Base-by-base conservation (phyloP, 2,797 vertebrate species). In the Poeciliopsis infans region DNA sequence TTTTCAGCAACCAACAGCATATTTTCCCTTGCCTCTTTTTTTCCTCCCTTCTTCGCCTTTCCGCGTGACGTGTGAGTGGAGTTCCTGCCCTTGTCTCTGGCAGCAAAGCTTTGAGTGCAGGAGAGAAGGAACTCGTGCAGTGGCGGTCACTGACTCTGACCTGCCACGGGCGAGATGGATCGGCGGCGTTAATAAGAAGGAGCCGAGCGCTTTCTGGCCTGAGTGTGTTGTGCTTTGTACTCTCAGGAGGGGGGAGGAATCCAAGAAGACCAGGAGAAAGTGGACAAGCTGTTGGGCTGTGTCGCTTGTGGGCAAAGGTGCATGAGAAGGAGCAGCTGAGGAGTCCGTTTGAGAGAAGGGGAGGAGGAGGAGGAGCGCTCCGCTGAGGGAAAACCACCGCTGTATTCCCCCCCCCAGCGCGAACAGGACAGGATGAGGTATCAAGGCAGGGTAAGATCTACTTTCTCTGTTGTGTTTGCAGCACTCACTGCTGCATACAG, bases 401-500 rank as follows among this genome's bases (percentile, higher is more conserved):
- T 75, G 68, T 45, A 43, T 55, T 76, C 83, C 83, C 77, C 77
- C 77, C 79, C 79, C 57, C 10, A 90, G 59, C 83, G 83, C 85
- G 80, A 87, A 86, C 76, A 83, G 82, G 82, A 87, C 89, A 94
- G 89, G 88, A 95, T 95, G 95, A 95, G 94, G 88, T 95, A 95
- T 90, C 94, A 93, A 85, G 92, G 86, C 87, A 93, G 92, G 94
- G 95, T 95, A 95, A 95, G 95, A 80, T 82, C 85, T 64, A 23
- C 31, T 28, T 83, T 75, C 25, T 31, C 85, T 88, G 55, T 79
- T 78, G 49, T 85, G 55, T 82, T 76, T 80, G 69, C 16, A 83
- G 11, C 74, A 45, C 72, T 45, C n/a, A 43, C 39, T 72, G 64
- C 57, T 46, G 46, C 76, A 75, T 47, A 61, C 28, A 74, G 41